Evolutionary conservation across 2,888 invertebrate species (phyloP), one percentile per base, ranked within the genome.

Genomic region (Autographa gamma): DNA sequence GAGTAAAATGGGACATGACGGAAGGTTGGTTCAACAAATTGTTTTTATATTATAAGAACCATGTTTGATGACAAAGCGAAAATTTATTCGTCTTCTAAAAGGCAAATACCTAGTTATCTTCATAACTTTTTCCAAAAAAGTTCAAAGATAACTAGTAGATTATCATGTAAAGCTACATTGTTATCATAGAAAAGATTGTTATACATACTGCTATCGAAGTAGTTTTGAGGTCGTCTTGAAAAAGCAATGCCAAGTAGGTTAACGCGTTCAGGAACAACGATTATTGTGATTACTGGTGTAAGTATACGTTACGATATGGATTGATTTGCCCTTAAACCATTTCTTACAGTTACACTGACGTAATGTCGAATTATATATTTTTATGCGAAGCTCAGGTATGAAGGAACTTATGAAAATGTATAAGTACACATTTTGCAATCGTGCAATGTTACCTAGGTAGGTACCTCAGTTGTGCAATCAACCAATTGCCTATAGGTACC

Each of bases 211-310:
- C 54, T 67, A 80, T 63, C 63, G 59, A 68, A 63, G 62, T 71
- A 69, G 69, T 72, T 78, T 81, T 76, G 61, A 76, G 79, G 83
- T 77, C 82, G 75, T 81, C 66, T 73, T 71, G 79, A 77, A 81
- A 78, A 82, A 71, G 68, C 69, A 66, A 75, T 69, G 73, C 72
- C 80, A 82, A 82, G 69, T 81, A 70, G 84, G 84, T 82, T 82
- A 81, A 82, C 71, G 81, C 65, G 69, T 60, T 62, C 66, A 67
- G 62, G 65, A 73, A 81, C 66, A 13, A 63, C 67, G 68, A 74
- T 69, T 70, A 60, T 69, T 60, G 70, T 66, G 66, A 73, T 73
- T 74, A 72, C 79, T 63, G 69, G 65, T 72, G 65, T 69, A 73
- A 68, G 69, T 67, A 67, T 6, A 25, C 16, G 16, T 25, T 25